Evolutionary conservation across 2,113 vertebrate species (phyloP).

Genomic region (Brachionichthys hirsutus): DNA sequence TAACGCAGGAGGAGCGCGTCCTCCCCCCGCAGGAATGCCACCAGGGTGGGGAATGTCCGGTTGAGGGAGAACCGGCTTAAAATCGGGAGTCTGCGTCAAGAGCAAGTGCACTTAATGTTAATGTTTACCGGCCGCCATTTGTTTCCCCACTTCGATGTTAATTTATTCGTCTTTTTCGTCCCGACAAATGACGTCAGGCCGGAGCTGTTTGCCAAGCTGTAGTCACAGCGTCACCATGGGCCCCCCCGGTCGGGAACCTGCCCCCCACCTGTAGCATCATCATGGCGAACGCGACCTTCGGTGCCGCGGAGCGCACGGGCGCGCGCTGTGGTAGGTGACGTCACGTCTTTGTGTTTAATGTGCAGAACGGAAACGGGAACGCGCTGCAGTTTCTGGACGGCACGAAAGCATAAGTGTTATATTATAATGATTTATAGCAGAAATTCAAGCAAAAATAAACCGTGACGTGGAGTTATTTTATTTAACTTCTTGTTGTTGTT

Average conservation of each 20-base stretch:
- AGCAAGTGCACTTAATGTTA: constrained; percentile 34
- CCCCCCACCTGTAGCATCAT: constrained; percentile 69
- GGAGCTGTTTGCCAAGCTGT: constrained; percentile 22
- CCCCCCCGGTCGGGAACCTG: constrained; percentile 44
- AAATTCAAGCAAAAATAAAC: too few relatives aligned
- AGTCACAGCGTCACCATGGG: constrained; percentile 62
- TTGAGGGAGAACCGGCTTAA: constrained; percentile 51
- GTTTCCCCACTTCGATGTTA: not conserved
- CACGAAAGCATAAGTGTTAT: too few relatives aligned
- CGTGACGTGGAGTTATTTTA: too few relatives aligned
- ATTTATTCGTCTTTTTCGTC: not conserved
- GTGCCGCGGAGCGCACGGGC: constrained; percentile 25
- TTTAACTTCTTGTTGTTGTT: too few relatives aligned
- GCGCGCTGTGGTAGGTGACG: constrained; percentile 49
- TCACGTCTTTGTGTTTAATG: too few relatives aligned
- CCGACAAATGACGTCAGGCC: not conserved
- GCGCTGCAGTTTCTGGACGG: too few relatives aligned
- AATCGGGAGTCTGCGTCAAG: constrained; percentile 23
- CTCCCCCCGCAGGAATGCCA: accelerated
- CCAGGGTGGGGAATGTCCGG: not conserved
- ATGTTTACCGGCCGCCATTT: not conserved
- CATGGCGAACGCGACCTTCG: constrained; percentile 63
- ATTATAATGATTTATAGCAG: too few relatives aligned
- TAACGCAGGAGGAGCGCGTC: not conserved
- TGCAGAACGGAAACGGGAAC: too few relatives aligned